phyloP scores from a whole-genome alignment of 1,140 invertebrate genomes.

The Drosophila varians region DNA sequence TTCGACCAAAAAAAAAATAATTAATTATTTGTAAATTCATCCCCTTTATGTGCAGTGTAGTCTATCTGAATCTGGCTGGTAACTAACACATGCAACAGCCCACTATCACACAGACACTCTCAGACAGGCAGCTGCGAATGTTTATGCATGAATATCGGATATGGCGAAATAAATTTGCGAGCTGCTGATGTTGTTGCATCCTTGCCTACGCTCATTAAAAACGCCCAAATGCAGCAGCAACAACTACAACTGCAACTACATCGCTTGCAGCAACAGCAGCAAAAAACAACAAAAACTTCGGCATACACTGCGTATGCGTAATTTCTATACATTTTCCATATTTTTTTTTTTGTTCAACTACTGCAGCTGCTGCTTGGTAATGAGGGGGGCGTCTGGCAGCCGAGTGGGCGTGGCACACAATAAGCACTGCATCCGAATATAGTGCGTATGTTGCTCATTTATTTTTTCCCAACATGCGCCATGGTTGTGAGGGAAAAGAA shows the following conservation, averaged over 20 bases:
- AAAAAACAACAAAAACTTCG: slow-evolving; percentile 16
- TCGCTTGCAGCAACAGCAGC: slow-evolving; percentile 15
- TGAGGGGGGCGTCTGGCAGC: slow-evolving; percentile 12
- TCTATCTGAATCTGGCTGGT: neutral
- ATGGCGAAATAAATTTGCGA: slow-evolving; percentile 45
- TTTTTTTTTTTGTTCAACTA: slow-evolving; percentile 13
- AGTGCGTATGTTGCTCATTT: slow-evolving; percentile 75
- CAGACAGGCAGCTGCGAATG: slow-evolving; percentile 32
- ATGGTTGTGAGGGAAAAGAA: slow-evolving; percentile 14
- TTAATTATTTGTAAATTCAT: neutral
- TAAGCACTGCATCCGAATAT: slow-evolving; percentile 43
- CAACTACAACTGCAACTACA: slow-evolving; percentile 20
- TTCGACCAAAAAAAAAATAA: too few relatives aligned
- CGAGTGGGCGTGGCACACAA: slow-evolving; percentile 9
- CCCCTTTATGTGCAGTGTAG: neutral
- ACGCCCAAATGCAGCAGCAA: slow-evolving; percentile 40
- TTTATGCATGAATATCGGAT: slow-evolving; percentile 70
- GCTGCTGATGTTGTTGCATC: slow-evolving; percentile 23
- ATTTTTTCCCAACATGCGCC: slow-evolving; percentile 43
- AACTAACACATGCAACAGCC: slow-evolving; percentile 24
- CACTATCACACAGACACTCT: neutral
- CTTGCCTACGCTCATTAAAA: slow-evolving; percentile 67
- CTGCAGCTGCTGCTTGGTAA: slow-evolving; percentile 21
- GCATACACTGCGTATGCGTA: slow-evolving; percentile 69
- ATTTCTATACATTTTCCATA: slow-evolving; percentile 54